Percentiles rank a stretch among this genome's conserved stretches.
These are phyloP conservation scores for Trogon surrucura DNA, from an alignment of 2,113 vertebrate genomes.

Conservation along the genomic window DNA sequence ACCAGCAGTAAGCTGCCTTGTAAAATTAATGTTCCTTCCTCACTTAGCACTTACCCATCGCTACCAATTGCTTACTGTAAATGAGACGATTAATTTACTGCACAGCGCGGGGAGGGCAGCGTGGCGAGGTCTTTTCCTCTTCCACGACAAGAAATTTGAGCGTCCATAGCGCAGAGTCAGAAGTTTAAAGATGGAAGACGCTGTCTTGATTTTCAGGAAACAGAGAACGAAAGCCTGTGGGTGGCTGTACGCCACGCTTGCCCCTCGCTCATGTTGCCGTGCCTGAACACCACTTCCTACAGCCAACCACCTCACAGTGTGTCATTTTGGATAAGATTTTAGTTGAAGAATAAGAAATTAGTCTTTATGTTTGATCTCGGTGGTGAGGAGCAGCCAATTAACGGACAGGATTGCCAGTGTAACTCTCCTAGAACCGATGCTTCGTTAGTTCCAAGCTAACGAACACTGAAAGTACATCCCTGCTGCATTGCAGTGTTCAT, in stretches of 20 bases:
- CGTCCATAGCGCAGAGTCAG: rapidly evolving
- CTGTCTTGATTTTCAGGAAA: background rate
- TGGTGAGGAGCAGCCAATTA: background rate
- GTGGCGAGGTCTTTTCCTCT: background rate
- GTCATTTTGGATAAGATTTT: background rate
- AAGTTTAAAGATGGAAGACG: rapidly evolving
- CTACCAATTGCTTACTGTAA: rapidly evolving
- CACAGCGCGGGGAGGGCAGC: background rate
- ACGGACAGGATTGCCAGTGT: background rate
- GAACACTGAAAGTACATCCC: background rate
- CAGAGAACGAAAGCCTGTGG: rapidly evolving
- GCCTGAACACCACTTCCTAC: background rate
- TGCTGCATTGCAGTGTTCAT: background rate
- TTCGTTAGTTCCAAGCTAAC: background rate
- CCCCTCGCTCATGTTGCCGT: background rate
- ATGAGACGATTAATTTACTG: background rate
- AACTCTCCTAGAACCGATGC: background rate
- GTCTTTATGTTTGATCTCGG: background rate
- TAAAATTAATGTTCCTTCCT: background rate
- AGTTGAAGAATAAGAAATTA: background rate
- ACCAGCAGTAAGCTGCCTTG: background rate
- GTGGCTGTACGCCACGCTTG: background rate
- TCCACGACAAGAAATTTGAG: background rate
- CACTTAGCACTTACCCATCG: rapidly evolving
- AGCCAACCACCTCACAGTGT: background rate